Base-by-base conservation (phyloP, 2,888 invertebrate species). In the Acleris holmiana region DNA sequence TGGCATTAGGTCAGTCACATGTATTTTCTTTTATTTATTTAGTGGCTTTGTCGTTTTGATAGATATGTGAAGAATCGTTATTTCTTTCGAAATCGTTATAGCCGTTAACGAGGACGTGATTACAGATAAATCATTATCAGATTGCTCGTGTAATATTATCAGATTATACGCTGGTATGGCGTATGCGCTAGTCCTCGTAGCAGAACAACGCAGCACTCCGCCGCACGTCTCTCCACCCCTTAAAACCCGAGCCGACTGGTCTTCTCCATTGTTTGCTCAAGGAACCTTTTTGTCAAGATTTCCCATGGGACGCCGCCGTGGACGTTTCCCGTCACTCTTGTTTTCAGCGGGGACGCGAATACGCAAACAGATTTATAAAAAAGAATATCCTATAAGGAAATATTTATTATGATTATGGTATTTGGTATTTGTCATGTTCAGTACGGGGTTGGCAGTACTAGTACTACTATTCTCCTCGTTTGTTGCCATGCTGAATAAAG, bases 231-330 rank as follows among this genome's bases (percentile, higher is more conserved):
- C 51, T 35, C 51, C 40, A n/a, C 35, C 55, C 61, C 64, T 61
- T 47, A 6, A 61, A 61, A 51, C 60, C 55, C 61, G 65, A 68
- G 60, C 56, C 46, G 51, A 69, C 73, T 70, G 73, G 68, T 67
- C 67, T 68, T 74, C 79, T 78, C 76, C 76, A 82, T 86, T 88
- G 88, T 88, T 89, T 86, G 84, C 78, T 76, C 77, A 73, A 75
- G 78, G 76, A 85, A 86, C 86, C 88, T 89, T 88, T 89, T 87
- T 84, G 83, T 80, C 76, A 76, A 89, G 85, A 91, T 91, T 91
- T 91, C 91, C 89, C 90, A 68, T 65, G 89, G 79, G 89, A 76
- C 71, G 51, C 71, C 70, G 48, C 35, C 69, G 73, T 69, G 78
- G 82, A 79, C 80, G 76, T 74, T 76, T 78, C 80, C 77, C 82